A percentile compares a stretch with the other conserved stretches of the same genome.
Evolutionary conservation across 2,797 vertebrate genomes (phyloP).

Genomic region (Setipinna tenuifilis): DNA sequence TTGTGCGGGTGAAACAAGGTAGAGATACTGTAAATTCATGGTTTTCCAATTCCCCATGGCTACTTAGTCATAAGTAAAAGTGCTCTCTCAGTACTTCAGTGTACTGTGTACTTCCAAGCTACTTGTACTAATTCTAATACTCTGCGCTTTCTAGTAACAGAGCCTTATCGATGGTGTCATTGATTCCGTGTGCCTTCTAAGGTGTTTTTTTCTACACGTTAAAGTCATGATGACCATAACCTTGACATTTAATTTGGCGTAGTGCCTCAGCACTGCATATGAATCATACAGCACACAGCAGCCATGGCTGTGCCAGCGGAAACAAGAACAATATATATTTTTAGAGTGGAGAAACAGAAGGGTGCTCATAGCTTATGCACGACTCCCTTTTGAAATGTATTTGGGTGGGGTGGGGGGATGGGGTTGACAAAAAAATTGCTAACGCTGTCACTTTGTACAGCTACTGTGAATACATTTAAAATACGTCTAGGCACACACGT

Average conservation of each 20-base stretch:
- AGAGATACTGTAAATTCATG: background rate
- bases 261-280: background rate
- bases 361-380: conserved; percentile 1
- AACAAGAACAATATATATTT: background rate
- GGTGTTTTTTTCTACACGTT: background rate
- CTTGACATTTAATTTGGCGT: background rate
- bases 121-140: background rate
- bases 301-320: background rate
- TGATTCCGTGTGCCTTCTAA: background rate
- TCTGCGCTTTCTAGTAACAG: background rate
- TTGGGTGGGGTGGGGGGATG: background rate
- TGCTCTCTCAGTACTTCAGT: background rate
- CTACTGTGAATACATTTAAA: background rate
- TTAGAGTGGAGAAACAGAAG: conserved; percentile 1
- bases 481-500: too few relatives aligned
- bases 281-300: background rate
- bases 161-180: background rate
- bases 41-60: background rate
- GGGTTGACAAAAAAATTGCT: conserved; percentile 15
- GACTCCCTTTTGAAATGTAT: conserved; percentile 1
- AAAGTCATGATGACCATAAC: background rate
- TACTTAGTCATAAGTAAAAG: background rate
- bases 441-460: background rate
- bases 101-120: background rate
- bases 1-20: too few relatives aligned